Conservation (phyloP, 2,113 vertebrate species). For the Chamaea fasciata region DNA sequence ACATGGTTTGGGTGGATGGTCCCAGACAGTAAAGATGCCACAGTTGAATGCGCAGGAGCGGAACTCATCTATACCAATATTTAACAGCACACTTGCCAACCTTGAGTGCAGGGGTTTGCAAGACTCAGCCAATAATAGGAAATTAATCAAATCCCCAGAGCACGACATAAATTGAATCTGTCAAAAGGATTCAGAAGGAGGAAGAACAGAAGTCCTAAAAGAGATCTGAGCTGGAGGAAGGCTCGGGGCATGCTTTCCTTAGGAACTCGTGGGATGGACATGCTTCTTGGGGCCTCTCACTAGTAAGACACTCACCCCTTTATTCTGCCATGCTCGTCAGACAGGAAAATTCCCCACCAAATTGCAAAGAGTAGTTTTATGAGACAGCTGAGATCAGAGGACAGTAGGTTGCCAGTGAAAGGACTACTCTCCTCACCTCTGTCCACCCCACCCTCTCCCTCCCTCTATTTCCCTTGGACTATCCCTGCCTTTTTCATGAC, state of each 20-base stretch:
- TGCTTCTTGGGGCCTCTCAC: neutral
- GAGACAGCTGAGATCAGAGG: neutral
- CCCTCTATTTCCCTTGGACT: neutral
- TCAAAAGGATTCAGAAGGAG: neutral
- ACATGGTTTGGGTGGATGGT: neutral
- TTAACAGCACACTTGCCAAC: neutral
- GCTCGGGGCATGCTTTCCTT: neutral
- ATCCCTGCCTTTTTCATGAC: fast-evolving
- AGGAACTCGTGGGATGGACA: neutral
- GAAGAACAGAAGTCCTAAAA: neutral
- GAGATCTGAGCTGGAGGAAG: neutral
- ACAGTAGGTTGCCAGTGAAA: neutral
- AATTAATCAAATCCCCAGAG: conserved; percentile 2
- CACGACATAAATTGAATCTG: neutral
- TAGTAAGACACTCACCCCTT: neutral
- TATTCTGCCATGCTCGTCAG: neutral
- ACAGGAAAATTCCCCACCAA: neutral
- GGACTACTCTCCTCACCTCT: neutral
- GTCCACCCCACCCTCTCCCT: neutral
- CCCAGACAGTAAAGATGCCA: neutral
- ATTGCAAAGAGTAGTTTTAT: neutral
- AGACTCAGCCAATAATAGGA: neutral
- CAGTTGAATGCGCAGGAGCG: neutral
- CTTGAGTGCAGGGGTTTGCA: neutral
- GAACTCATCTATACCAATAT: neutral